Conservation (phyloP, 2,113 vertebrate species). For the Nesogale talazaci region DNA sequence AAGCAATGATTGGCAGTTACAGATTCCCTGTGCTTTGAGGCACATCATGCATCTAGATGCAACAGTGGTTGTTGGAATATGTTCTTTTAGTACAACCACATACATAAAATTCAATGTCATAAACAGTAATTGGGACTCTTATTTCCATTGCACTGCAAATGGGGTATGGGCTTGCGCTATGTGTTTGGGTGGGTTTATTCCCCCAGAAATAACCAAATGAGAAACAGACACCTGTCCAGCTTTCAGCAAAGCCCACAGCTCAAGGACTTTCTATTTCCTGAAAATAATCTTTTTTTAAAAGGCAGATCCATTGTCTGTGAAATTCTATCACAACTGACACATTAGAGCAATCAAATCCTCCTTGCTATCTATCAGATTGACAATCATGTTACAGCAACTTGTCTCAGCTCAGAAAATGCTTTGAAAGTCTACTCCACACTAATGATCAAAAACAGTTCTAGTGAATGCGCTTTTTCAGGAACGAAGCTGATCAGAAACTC, state of each 20-base stretch:
- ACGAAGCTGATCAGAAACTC: constrained; percentile 63
- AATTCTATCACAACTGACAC: constrained; percentile 70
- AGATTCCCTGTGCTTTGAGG: not conserved
- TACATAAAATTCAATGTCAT: not conserved
- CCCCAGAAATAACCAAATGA: constrained; percentile 9
- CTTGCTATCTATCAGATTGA: constrained; percentile 69
- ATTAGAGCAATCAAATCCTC: constrained; percentile 68
- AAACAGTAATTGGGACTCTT: not conserved
- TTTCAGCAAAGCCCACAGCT: not conserved
- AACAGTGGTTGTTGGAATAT: not conserved
- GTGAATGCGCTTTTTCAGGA: constrained; percentile 68
- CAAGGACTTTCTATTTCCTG: constrained; percentile 67
- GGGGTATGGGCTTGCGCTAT: not conserved
- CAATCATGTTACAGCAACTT: constrained; percentile 69
- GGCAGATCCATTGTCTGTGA: constrained; percentile 63
- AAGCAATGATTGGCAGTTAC: not conserved
- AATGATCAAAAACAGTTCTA: constrained; percentile 69
- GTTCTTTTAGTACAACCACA: not conserved
- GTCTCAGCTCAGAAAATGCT: constrained; percentile 68
- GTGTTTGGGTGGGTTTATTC: not conserved
- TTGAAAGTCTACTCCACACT: constrained; percentile 68
- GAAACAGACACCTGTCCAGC: constrained; percentile 38
- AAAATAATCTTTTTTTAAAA: constrained; percentile 66
- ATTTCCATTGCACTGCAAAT: not conserved
- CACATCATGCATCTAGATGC: not conserved